phyloP scores from a whole-genome alignment of 2,888 invertebrate genomes.

The Melanchra persicariae region DNA sequence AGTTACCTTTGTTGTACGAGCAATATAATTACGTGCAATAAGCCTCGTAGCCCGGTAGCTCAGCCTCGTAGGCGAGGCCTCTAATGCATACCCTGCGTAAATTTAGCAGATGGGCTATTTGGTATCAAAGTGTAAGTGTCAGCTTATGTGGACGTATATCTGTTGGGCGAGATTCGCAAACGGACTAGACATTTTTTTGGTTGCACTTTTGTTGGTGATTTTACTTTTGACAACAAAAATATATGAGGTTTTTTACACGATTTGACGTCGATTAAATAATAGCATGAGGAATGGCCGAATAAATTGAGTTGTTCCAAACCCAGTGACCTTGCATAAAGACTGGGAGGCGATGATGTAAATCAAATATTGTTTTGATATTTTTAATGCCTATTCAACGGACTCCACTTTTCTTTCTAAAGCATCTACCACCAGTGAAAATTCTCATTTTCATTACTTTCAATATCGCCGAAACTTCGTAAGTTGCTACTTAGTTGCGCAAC shows the following conservation, averaged over 20 bases:
- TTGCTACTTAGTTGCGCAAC: constrained; percentile 17
- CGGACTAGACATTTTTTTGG: not conserved
- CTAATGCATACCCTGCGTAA: constrained; percentile 80
- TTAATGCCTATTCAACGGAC: too few species aligned
- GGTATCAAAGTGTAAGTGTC: constrained; percentile 25
- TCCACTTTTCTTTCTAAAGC: not conserved
- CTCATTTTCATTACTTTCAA: not conserved
- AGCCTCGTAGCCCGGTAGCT: constrained; percentile 71
- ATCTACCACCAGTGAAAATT: fast-evolving
- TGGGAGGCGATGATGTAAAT: not conserved
- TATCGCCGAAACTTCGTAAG: not conserved
- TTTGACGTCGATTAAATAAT: not conserved
- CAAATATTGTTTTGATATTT: too few species aligned
- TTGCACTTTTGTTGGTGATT: constrained; percentile 9
- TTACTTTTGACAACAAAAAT: constrained; percentile 1
- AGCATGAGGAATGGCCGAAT: too few species aligned
- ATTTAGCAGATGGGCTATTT: constrained; percentile 49
- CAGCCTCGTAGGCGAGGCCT: constrained; percentile 70
- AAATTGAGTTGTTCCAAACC: too few species aligned
- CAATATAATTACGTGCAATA: constrained; percentile 83
- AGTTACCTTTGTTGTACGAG: constrained; percentile 79
- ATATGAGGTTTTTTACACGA: too few species aligned
- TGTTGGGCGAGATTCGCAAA: not conserved
- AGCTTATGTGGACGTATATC: constrained; percentile 19
- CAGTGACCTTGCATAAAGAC: too few species aligned